Percentiles rank a stretch among this genome's conserved stretches.
Evolutionary conservation across 2,888 invertebrate species (phyloP).

Genomic region (Craniophora ligustri): DNA sequence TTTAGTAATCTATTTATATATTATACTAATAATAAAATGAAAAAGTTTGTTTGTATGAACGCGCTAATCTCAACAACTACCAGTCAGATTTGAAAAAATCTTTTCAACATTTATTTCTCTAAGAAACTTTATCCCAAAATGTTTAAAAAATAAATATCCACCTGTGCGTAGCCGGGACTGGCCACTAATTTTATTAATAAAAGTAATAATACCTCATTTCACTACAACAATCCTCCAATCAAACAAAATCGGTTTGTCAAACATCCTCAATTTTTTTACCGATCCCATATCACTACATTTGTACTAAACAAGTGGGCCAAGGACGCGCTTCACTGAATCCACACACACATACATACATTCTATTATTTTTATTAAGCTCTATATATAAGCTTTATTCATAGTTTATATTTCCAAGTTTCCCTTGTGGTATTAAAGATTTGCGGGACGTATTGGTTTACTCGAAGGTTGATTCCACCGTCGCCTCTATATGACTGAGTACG

Average conservation of each 20-base stretch:
- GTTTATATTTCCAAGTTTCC: conserved; percentile 36
- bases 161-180: too few relatives aligned
- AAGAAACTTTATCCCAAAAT: too few relatives aligned
- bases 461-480: conserved; percentile 33
- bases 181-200: too few relatives aligned
- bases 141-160: too few relatives aligned
- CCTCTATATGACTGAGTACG: conserved; percentile 26
- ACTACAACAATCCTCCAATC: too few relatives aligned
- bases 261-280: conserved; percentile 21
- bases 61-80: too few relatives aligned
- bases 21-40: too few relatives aligned
- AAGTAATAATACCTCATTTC: too few relatives aligned
- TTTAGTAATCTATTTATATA: too few relatives aligned
- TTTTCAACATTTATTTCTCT: too few relatives aligned
- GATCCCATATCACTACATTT: conserved; percentile 38
- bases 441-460: conserved; percentile 56
- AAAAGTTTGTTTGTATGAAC: too few relatives aligned
- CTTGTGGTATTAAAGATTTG: conserved; percentile 55
- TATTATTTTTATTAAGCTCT: conserved; percentile 49
- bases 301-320: conserved; percentile 41
- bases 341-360: conserved; percentile 23
- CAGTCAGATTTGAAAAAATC: too few relatives aligned
- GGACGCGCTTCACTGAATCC: conserved; percentile 42
- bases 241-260: conserved; percentile 22
- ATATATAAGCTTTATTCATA: conserved; percentile 58